Evolutionary conservation across 1,140 invertebrate species (phyloP), one percentile per base, ranked within the genome.

Genomic region (Ceratitis capitata): DNA sequence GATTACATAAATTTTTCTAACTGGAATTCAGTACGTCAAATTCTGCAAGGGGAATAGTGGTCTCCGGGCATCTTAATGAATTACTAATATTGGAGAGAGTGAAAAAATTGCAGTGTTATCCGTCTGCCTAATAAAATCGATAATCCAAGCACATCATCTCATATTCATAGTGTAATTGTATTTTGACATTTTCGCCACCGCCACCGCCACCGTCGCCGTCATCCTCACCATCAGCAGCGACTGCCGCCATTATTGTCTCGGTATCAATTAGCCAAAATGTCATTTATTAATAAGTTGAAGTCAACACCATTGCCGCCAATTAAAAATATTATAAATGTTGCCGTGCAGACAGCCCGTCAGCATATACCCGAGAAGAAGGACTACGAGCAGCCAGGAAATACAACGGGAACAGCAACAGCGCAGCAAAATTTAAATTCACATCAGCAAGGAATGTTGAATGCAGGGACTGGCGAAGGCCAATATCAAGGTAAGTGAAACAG

Each of bases 341-440:
- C 95, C 2, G 95, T 96, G 94, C 96, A 96, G 91, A 96, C 96
- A 26, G 93, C 96, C 45, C 94, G 95, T 85, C 95, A 96, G 87
- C 94, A 95, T 88, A 94, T 97, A 90, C 96, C 96, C 35, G 95
- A 96, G 42, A 95, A 95, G 78, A 89, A 92, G 84, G 89, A 89
- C 45, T 89, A 92, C 85, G 88, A 90, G 47, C 92, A 92, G 86
- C 90, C 90, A 85, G 84, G 85, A 12, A 88, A 86, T 90, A 88
- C 92, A 87, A 53, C 29, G 19, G 51, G 47, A 85, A 58, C 82
- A 53, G 61, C 88, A 87, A 58, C 64, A 87, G 83, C 88, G 69
- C 87, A 89, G 88, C 91, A 95, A 93, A 92, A 94, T 93, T 83
- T 85, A 14, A 93, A 89, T 89, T 94, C 92, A 90, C 82, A 64